Base-by-base conservation (phyloP, 2,113 vertebrate species). In the Brachyistius frenatus region DNA sequence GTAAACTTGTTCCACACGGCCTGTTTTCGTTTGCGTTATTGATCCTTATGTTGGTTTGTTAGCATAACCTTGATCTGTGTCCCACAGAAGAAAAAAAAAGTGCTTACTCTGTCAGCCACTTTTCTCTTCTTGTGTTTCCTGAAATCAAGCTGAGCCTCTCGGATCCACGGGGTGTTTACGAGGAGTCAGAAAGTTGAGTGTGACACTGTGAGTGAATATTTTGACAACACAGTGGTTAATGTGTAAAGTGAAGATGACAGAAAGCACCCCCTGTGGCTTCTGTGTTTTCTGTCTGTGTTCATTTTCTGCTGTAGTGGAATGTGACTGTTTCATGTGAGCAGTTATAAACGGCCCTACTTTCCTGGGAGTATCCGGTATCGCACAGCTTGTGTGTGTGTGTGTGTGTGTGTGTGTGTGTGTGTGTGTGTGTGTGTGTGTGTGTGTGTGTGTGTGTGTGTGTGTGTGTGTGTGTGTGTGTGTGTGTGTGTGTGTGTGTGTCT, bases 281-380 rank as follows among this genome's bases (percentile, higher is more conserved):
- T 37, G 41, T 56, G 0, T 50, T 41, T 30, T 79, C 33, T 68
- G 10, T 68, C 23, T 68, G 52, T 79, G 37, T 11, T 41, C 39
- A 39, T 60, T 53, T 30, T 53, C 53, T 63, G 14, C 41, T 85
- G 37, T 72, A 15, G 56, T 55, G 89, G 85, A 89, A 91, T 89
- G 90, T 64, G 71, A 78, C 61, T 68, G 73, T 85, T 86, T 85
- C 74, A 85, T 87, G 66, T 77, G 78, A 86, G 83, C 52, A 35
- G 85, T 84, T 87, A 82, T 76, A 81, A 90, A 84, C 52, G 35
- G 84, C 61, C 80, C 55, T 58, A 46, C 32, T 84, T 86, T 86
- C 82, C 78, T 92, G 88, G 86, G 87, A 89, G 89, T 87, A 88
- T 88, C 84, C 81, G 77, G 85, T 83, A 65, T 81, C 50, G 2